Percentiles rank a stretch among this genome's conserved stretches.
phyloP scores from a whole-genome alignment of 2,888 invertebrate species.

The Machimus atricapillus region DNA sequence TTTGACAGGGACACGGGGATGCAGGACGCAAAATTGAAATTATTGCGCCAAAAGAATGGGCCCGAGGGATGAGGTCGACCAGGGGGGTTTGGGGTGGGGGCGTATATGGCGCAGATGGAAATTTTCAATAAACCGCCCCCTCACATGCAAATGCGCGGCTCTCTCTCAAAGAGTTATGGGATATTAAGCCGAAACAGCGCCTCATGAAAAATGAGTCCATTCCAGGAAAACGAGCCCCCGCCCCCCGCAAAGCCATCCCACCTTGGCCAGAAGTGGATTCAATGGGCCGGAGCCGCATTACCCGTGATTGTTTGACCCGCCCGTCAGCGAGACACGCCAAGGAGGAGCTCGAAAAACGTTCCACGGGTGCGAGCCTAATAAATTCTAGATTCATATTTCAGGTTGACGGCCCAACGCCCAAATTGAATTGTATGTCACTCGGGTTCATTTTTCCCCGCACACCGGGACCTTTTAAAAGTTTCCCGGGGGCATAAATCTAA shows the following conservation, averaged over 20 bases:
- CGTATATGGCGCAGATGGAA: not conserved
- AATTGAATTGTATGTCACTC: slow-evolving; percentile 46
- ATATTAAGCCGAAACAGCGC: not conserved
- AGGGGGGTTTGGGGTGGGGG: too few relatives aligned
- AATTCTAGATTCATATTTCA: slow-evolving; percentile 29
- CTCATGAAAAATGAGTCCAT: slow-evolving; percentile 26
- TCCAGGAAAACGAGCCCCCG: not conserved
- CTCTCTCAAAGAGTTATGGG: slow-evolving; percentile 3
- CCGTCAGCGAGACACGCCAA: slow-evolving; percentile 4
- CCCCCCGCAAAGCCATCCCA: not conserved
- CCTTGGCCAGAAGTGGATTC: slow-evolving; percentile 7
- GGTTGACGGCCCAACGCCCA: slow-evolving; percentile 40
- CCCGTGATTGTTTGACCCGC: slow-evolving; percentile 24
- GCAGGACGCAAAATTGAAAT: slow-evolving; percentile 20
- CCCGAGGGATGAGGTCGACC: not conserved
- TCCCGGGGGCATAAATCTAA: slow-evolving; percentile 44
- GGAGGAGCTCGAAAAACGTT: not conserved
- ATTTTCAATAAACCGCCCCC: not conserved
- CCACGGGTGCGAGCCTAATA: slow-evolving; percentile 3
- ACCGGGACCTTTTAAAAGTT: slow-evolving; percentile 33
- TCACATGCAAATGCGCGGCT: not conserved
- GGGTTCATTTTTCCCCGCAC: slow-evolving; percentile 26
- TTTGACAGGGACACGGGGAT: slow-evolving; percentile 10
- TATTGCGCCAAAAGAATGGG: not conserved
- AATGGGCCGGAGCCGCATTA: slow-evolving; percentile 4